Evolutionary conservation across 2,888 invertebrate species (phyloP).

Genomic region (Agriotes lineatus): DNA sequence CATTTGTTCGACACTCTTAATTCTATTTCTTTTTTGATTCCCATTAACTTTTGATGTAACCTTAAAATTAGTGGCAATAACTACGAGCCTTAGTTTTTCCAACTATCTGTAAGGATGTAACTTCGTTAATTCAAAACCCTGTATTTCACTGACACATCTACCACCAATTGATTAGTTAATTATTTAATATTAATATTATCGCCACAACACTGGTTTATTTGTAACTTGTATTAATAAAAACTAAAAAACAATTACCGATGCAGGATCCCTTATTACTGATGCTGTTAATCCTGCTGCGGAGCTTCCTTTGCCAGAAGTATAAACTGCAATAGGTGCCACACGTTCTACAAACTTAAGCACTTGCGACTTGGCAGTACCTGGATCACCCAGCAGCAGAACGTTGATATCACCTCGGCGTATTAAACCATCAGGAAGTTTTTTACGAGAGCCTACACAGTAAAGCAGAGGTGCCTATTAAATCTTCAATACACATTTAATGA

Average conservation of each 20-base stretch:
- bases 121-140: too few species aligned
- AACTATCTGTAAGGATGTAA: too few species aligned
- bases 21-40: not conserved
- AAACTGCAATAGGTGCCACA: slow-evolving; percentile 93
- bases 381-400: slow-evolving; percentile 94
- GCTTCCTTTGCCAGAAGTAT: slow-evolving; percentile 99
- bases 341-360: slow-evolving; percentile 97
- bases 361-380: slow-evolving; percentile 99
- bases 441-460: slow-evolving; percentile 74
- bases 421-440: slow-evolving; percentile 93
- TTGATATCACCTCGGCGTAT: slow-evolving; percentile 98
- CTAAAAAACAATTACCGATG: slow-evolving; percentile 75
- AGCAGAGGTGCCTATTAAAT: not conserved
- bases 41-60: not conserved
- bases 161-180: too few species aligned
- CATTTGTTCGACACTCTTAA: not conserved
- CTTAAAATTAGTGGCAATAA: too few species aligned
- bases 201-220: too few species aligned
- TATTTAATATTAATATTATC: too few species aligned
- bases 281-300: slow-evolving; percentile 99
- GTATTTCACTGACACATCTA: too few species aligned
- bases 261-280: slow-evolving; percentile 94
- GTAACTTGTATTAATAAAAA: too few species aligned
- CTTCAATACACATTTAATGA: not conserved
- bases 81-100: too few species aligned